These are phyloP conservation scores for Helicoverpa assulta DNA, from an alignment of 2,888 invertebrate genomes.

Conservation along the genomic window DNA sequence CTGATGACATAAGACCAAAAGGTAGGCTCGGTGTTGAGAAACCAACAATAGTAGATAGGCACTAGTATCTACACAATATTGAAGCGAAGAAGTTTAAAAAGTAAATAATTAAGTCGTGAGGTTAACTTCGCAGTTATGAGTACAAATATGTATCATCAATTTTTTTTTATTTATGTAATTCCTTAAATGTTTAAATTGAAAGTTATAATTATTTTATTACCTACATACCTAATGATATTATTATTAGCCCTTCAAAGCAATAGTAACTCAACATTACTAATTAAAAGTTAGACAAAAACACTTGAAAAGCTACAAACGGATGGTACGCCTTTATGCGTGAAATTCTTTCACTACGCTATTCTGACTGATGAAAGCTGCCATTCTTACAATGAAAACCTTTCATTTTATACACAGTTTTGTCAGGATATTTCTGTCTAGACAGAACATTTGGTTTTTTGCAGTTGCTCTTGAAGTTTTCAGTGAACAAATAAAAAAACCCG, in stretches of 20 bases:
- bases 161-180: no score
- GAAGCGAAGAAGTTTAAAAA: not conserved
- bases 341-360: constrained; percentile 56
- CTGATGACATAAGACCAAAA: constrained; percentile 32
- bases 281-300: constrained; percentile 29
- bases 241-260: no score
- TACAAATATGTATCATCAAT: no score
- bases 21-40: constrained; percentile 12
- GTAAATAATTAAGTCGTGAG: not conserved
- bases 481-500: not conserved
- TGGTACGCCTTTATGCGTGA: constrained; percentile 55
- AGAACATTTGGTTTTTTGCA: constrained; percentile 3
- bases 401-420: constrained; percentile 28
- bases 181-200: no score
- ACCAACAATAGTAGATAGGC: not conserved
- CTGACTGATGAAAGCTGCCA: constrained; percentile 33
- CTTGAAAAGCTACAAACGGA: constrained; percentile 36
- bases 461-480: not conserved
- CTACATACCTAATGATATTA: no score
- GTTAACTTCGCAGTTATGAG: no score
- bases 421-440: constrained; percentile 47
- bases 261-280: constrained; percentile 8
- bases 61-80: not conserved
- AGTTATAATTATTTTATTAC: no score
- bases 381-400: constrained; percentile 24